Conservation (phyloP, 2,113 vertebrate species). For the Phocoena sinus region DNA sequence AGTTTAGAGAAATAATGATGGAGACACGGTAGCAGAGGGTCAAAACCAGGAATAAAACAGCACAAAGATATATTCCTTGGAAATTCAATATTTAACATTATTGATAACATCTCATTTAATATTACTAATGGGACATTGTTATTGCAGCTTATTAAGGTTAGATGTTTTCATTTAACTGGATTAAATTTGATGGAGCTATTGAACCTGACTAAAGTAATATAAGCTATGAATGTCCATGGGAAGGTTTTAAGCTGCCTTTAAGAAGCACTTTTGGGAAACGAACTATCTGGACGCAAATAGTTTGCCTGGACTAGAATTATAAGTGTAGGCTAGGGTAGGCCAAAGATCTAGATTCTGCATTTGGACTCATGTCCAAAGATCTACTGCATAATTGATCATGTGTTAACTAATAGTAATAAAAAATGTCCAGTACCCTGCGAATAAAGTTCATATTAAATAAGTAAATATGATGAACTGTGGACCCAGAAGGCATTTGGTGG, state of each 20-base stretch:
- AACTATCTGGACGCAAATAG: not conserved
- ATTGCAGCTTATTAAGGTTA: not conserved
- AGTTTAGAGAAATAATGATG: not conserved
- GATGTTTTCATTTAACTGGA: not conserved
- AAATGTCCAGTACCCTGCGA: not conserved
- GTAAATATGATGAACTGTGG: not conserved
- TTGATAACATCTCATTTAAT: not conserved
- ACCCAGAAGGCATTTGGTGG: not conserved
- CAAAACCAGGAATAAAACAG: not conserved
- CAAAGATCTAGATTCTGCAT: not conserved
- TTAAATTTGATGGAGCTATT: slow-evolving; percentile 14
- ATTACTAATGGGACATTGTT: not conserved
- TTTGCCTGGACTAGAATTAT: not conserved
- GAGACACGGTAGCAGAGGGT: not conserved
- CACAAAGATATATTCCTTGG: not conserved
- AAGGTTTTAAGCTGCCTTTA: not conserved
- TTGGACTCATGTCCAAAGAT: slow-evolving; percentile 19
- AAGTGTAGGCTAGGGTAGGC: not conserved
- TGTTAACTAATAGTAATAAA: slow-evolving; percentile 14
- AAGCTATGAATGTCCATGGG: not conserved
- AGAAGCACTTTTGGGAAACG: not conserved
- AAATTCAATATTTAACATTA: not conserved
- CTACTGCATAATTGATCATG: not conserved
- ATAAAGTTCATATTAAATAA: slow-evolving; percentile 18
- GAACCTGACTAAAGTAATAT: not conserved